Conservation (phyloP, 1,140 invertebrate genomes). For the Zaprionus lachaisei region DNA sequence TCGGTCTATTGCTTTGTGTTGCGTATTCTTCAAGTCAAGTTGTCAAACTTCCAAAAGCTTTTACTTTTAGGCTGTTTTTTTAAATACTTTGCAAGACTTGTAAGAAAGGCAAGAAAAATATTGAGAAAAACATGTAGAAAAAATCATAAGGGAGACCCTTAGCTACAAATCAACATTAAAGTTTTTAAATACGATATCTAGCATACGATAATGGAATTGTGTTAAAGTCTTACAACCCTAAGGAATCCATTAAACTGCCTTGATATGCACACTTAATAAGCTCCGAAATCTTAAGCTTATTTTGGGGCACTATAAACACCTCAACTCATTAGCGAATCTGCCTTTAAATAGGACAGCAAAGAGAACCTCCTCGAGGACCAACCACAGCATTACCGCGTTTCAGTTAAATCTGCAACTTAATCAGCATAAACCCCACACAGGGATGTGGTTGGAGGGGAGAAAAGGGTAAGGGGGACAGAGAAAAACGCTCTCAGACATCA, state of each 20-base stretch:
- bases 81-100: not conserved
- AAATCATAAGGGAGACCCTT: too few species aligned
- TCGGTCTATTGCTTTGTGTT: slow-evolving; percentile 8
- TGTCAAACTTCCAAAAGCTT: not conserved
- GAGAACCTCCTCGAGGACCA: not conserved
- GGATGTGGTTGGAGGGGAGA: not conserved
- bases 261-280: not conserved
- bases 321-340: slow-evolving; percentile 26
- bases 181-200: too few species aligned
- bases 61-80: not conserved
- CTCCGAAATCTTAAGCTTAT: not conserved
- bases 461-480: not conserved
- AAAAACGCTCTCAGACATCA: slow-evolving; percentile 53
- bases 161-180: too few species aligned
- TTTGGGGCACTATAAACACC: slow-evolving; percentile 14
- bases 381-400: not conserved
- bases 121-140: too few species aligned
- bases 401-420: slow-evolving; percentile 60
- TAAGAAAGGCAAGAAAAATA: too few species aligned
- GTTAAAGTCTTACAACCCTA: too few species aligned
- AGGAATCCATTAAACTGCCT: too few species aligned
- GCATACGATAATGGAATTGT: too few species aligned
- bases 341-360: not conserved
- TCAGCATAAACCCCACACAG: slow-evolving; percentile 40
- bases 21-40: not conserved